phyloP scores from a whole-genome alignment of 1,140 invertebrate species.

The Adelges cooleyi region DNA sequence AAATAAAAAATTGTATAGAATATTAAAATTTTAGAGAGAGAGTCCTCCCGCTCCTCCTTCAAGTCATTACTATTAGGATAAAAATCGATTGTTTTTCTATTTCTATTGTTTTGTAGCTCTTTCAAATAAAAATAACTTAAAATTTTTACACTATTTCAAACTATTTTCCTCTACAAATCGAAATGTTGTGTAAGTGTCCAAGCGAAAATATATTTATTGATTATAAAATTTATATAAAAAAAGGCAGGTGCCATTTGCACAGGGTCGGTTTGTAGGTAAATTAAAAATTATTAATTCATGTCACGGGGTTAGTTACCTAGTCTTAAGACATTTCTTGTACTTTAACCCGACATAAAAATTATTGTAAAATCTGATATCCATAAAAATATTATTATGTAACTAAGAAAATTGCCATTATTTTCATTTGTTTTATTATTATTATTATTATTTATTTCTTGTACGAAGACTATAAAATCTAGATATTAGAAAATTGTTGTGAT shows the following conservation, averaged over 20 bases:
- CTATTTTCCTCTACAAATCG: too few species aligned
- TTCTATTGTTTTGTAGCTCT: conserved; percentile 3
- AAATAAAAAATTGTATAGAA: not conserved
- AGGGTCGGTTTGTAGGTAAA: not conserved
- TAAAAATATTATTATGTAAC: not conserved
- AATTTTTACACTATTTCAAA: too few species aligned
- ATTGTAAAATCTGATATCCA: not conserved
- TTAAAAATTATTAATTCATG: not conserved
- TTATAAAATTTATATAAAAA: not conserved
- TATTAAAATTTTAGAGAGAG: not conserved
- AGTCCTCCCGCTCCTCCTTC: not conserved
- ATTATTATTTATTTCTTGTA: conserved; percentile 12
- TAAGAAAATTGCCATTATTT: conserved; percentile 20
- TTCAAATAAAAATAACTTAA: too few species aligned
- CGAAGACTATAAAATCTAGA: conserved; percentile 14
- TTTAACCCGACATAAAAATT: conserved; percentile 6
- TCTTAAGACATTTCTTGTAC: conserved; percentile 12
- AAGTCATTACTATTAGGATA: conserved; percentile 24
- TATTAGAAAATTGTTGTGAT: conserved; percentile 26
- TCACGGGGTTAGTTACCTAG: conserved; percentile 21
- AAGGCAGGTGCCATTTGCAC: not conserved
- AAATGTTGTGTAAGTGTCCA: too few species aligned
- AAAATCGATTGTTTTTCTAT: conserved; percentile 1
- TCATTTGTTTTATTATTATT: conserved; percentile 11
- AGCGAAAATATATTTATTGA: too few species aligned